Conservation (phyloP, 1,140 invertebrate species). For the Macrosteles quadrilineatus region DNA sequence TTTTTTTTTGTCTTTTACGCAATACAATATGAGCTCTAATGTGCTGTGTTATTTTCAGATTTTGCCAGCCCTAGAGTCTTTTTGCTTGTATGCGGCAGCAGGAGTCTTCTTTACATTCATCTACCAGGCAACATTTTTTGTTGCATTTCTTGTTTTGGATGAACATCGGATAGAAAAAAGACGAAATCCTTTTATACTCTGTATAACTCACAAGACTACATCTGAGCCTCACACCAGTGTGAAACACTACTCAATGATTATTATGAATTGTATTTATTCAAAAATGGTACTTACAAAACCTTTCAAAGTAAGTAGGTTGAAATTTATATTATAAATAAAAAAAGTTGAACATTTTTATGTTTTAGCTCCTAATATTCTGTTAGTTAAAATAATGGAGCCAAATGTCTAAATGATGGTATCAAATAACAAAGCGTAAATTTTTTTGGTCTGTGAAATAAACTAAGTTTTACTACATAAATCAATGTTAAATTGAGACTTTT, state of each 20-base stretch:
- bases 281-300: slow-evolving; percentile 60
- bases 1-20: no score
- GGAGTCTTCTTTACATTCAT: slow-evolving; percentile 73
- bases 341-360: no score
- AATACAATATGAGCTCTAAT: no score
- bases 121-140: slow-evolving; percentile 75
- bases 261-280: slow-evolving; percentile 55
- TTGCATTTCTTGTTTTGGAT: slow-evolving; percentile 73
- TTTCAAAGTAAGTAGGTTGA: slow-evolving; percentile 55
- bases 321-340: no score
- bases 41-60: no score
- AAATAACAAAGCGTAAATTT: no score
- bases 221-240: neutral
- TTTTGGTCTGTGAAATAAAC: no score
- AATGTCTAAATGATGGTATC: no score
- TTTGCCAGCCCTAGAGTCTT: slow-evolving; percentile 70
- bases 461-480: no score
- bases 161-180: slow-evolving; percentile 61
- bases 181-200: slow-evolving; percentile 67
- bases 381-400: no score
- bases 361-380: no score
- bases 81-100: slow-evolving; percentile 71
- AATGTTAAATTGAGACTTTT: no score
- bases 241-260: neutral
- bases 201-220: slow-evolving; percentile 41